Evolutionary conservation across 2,113 vertebrate genomes (phyloP), one percentile per base, ranked within the genome.

Genomic region (Dromiciops gliroides): DNA sequence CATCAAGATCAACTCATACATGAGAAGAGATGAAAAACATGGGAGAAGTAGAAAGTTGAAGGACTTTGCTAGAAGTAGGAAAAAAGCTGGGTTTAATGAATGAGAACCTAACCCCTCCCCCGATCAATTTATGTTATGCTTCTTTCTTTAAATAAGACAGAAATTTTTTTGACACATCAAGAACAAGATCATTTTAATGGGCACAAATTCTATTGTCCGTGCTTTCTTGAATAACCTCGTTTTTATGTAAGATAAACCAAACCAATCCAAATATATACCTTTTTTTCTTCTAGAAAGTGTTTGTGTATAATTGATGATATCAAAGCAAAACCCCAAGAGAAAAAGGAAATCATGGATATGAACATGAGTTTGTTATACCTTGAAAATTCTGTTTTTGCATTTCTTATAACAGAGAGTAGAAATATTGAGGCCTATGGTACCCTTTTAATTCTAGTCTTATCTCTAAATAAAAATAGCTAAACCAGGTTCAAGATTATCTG

Each of bases 381-480:
- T 90, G 56, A 92, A 94, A 93, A 75, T 37, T 92, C 8, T 12
- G 48, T 83, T 94, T 95, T 95, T 96, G 67, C 48, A 28, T 0
- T 94, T 95, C 93, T 90, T 3, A 26, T 25, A 89, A 94, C 51
- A 92, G 10, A 47, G 90, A 48, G 94, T 95, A 93, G 91, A 37
- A 95, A 94, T 26, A 93, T 56, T 3, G 2, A n/a, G 89, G 7
- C 25, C 47, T 37, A 60, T 48, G 50, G 48, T 90, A 50, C 10
- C 88, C 52, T 31, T 95, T 31, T 49, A 60, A 50, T 51, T 90
- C 91, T 37, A 93, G 47, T 49, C 90, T 90, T 89, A 96, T 25
- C 47, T 31, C 31, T 92, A n/a, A 92, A 95, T 52, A 89, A 96
- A 88, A 88, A 51, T n/a, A 96, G 94, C 14, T 50, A 92, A 97